A percentile compares a stretch with the other conserved stretches of the same genome.
phyloP scores from a whole-genome alignment of 2,888 invertebrate genomes.

The Caenorhabditis zanzibari region DNA sequence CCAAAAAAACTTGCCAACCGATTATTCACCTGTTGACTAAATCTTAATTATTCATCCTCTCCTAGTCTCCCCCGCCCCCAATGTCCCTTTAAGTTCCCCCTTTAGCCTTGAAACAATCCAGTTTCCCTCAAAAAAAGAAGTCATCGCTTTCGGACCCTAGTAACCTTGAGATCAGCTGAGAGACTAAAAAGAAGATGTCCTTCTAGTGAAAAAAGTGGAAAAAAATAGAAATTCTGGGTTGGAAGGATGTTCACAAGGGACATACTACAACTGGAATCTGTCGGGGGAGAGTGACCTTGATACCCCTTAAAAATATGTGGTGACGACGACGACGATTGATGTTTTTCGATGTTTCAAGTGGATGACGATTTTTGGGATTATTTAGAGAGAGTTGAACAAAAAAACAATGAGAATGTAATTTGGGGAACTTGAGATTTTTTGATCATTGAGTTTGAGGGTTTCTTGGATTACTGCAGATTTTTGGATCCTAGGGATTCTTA shows the following conservation, averaged over 20 bases:
- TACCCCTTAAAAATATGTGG: not conserved
- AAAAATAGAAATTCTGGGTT: not conserved
- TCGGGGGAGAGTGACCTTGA: conserved; percentile 15
- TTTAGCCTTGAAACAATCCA: conserved; percentile 15
- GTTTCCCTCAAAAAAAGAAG: not conserved
- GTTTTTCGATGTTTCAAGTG: conserved; percentile 35
- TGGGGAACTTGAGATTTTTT: too few species aligned
- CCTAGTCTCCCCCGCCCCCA: not conserved
- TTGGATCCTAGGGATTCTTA: too few species aligned
- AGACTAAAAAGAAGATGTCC: not conserved
- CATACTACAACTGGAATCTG: conserved; percentile 16
- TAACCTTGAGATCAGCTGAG: conserved; percentile 42
- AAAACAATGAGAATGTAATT: not conserved
- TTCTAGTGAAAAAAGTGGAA: not conserved
- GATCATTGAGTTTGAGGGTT: too few species aligned
- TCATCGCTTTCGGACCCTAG: conserved; percentile 2
- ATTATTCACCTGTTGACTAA: not conserved
- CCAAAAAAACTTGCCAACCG: not conserved
- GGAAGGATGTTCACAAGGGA: not conserved
- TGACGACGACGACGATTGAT: conserved; percentile 2
- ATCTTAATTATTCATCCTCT: conserved; percentile 12
- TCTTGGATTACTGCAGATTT: too few species aligned
- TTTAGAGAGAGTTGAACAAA: not conserved
- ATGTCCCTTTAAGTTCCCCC: not conserved
- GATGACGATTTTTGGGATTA: not conserved